Conservation (phyloP, 2,888 invertebrate genomes). For the Bellardia bayeri region DNA sequence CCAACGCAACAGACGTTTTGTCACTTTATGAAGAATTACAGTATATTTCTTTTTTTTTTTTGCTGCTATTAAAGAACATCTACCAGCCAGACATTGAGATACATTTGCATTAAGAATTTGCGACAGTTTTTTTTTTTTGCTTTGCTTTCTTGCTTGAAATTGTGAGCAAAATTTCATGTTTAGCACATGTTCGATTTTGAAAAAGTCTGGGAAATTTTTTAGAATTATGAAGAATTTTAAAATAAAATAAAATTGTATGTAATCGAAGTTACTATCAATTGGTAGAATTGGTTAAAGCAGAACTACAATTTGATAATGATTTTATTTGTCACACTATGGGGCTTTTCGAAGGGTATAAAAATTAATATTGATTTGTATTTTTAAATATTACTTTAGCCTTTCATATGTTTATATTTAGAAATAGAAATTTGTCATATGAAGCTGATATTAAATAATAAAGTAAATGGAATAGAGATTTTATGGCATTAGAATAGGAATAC, state of each 20-base stretch:
- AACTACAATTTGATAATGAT: not conserved
- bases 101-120: slow-evolving; percentile 56
- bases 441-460: too few relatives aligned
- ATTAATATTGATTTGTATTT: too few relatives aligned
- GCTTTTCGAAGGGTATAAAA: not conserved
- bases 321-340: slow-evolving; percentile 10
- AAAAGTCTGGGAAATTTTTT: slow-evolving; percentile 69
- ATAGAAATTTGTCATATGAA: too few relatives aligned
- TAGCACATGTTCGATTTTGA: slow-evolving; percentile 67
- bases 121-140: slow-evolving; percentile 23
- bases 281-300: slow-evolving; percentile 18
- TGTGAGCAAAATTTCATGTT: slow-evolving; percentile 57
- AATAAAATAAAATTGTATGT: not conserved
- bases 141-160: not conserved
- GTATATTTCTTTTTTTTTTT: slow-evolving; percentile 9
- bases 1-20: slow-evolving; percentile 74
- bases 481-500: too few relatives aligned
- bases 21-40: slow-evolving; percentile 73
- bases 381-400: too few relatives aligned
- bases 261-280: slow-evolving; percentile 44
- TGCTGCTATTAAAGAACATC: not conserved
- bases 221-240: not conserved
- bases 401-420: too few relatives aligned
- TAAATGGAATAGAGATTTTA: too few relatives aligned
- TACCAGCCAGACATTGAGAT: slow-evolving; percentile 39